Base-by-base conservation (phyloP, 2,113 vertebrate species). In the Ageneiosus marmoratus region DNA sequence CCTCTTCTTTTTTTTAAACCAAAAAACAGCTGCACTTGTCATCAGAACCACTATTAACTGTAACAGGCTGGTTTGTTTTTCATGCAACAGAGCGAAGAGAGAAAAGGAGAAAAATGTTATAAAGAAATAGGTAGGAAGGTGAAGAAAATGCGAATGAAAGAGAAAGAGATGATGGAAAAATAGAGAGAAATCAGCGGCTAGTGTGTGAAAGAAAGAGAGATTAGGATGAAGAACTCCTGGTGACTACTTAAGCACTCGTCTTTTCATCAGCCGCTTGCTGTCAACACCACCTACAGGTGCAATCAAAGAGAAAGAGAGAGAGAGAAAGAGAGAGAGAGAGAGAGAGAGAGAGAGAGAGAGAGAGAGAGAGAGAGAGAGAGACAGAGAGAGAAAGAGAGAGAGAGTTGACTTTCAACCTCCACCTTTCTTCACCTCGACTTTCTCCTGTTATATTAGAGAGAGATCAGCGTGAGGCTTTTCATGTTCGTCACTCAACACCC, bases 1-100 rank as follows among this genome's bases (percentile, higher is more conserved):
- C 86, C 83, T 37, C 22, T 70, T 18, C 29, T 51, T 32, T 18
- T 51, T 32, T 32, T 27, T 16, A 12, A 37, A 10, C 16, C 73
- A 53, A 55, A 84, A 90, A 89, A 62, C 90, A 90, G 90, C 89
- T 90, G 90, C 80, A 76, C 88, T 88, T 89, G 88, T 93, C 91
- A 91, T 88, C 85, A 53, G 86, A 84, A 50, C 82, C 81, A 86
- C 89, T 90, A 90, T 90, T 90, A 92, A 88, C 86, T 56, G 83
- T 83, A 90, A 85, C 84, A 80, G 76, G 32, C 29, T 58, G 56
- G 69, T 83, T 81, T 88, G 60, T 89, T 87, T 90, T 88, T 89
- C 87, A 85, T 65, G 56, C 75, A 86, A 78, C 65, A 80, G 79
- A 74, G n/a, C 74, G 44, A 79, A 83, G 86, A 90, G 82, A 10